Conservation (phyloP, 1,140 invertebrate genomes). For the Rhopalosiphum padi region DNA sequence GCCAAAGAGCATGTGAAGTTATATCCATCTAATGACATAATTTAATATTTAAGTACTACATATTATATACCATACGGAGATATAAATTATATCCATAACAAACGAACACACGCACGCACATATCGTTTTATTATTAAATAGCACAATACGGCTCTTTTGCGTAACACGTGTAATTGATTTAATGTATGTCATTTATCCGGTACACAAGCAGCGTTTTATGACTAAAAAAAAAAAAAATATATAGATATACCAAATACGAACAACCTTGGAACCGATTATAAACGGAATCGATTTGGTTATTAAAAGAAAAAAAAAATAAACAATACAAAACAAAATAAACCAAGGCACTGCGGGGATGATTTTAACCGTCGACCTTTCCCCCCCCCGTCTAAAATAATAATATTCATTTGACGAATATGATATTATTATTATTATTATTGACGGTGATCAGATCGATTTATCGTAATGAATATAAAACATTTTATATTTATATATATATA, state of each 20-base stretch:
- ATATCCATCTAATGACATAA: background rate
- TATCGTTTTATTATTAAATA: background rate
- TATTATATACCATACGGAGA: background rate
- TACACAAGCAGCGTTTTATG: background rate
- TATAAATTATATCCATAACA: background rate
- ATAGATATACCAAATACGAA: background rate
- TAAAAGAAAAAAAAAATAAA: background rate
- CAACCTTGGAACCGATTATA: background rate
- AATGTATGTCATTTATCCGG: background rate
- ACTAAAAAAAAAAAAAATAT: background rate
- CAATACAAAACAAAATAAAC: background rate
- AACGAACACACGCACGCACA: background rate
- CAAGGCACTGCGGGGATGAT: background rate
- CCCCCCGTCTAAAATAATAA: background rate
- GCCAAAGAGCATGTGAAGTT: background rate
- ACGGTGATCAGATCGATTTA: conserved; percentile 19
- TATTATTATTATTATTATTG: background rate
- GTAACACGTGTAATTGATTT: background rate
- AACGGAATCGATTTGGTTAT: background rate
- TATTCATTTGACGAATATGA: conserved; percentile 11
- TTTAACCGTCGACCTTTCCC: background rate
- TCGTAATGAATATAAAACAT: conserved; percentile 41
- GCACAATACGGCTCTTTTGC: background rate
- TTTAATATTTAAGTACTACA: background rate
- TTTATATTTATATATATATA: background rate